Evolutionary conservation across 2,113 vertebrate genomes (phyloP).

Genomic region (Eptatretus burgeri): DNA sequence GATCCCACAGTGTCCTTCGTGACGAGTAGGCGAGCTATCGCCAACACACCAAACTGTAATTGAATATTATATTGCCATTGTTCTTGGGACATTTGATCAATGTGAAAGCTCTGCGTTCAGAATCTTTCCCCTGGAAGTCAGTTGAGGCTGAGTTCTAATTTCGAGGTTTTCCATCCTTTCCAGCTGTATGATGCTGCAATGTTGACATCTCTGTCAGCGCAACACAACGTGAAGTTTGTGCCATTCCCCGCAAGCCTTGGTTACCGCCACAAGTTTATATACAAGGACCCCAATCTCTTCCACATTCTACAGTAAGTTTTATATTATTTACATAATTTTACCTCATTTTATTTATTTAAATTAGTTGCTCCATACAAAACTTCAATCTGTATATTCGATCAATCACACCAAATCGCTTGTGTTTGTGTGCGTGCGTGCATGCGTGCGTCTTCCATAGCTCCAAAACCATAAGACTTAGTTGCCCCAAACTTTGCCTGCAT

Average conservation of each 20-base stretch:
- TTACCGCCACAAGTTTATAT: slow-evolving; percentile 2
- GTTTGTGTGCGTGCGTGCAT: too few relatives aligned
- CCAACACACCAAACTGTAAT: too few relatives aligned
- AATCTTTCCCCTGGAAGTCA: neutral
- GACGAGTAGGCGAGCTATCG: too few relatives aligned
- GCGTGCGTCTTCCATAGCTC: too few relatives aligned
- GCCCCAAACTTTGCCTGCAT: too few relatives aligned
- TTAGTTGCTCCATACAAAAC: too few relatives aligned
- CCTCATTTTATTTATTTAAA: too few relatives aligned
- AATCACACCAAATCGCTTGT: too few relatives aligned
- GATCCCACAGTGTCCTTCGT: too few relatives aligned
- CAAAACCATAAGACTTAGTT: too few relatives aligned
- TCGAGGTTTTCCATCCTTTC: neutral
- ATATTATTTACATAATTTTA: too few relatives aligned
- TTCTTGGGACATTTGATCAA: neutral
- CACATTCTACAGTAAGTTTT: neutral
- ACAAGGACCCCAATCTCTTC: neutral
- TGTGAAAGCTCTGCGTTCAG: neutral
- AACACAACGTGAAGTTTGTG: neutral
- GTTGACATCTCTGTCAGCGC: neutral
- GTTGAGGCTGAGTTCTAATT: neutral
- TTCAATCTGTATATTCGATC: too few relatives aligned
- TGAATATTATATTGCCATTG: neutral
- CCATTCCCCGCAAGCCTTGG: slow-evolving; percentile 1
- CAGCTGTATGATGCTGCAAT: neutral